Evolutionary conservation across 2,888 invertebrate species (phyloP), one percentile per base, ranked within the genome.

Genomic region (Deilephila elpenor): DNA sequence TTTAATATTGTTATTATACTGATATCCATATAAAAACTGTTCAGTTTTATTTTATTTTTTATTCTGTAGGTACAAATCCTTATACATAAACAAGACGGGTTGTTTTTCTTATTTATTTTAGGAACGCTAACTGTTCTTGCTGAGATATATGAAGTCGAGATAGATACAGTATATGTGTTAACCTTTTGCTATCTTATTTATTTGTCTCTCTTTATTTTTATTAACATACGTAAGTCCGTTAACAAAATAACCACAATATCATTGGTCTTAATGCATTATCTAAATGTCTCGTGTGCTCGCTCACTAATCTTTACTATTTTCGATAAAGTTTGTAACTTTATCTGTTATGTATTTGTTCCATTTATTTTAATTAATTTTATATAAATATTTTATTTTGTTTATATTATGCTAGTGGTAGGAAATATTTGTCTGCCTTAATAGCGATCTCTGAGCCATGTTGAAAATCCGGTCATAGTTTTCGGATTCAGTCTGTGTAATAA

Each of bases 221-320:
- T 51, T 17, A 51, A 29, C 25, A 67, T 67, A 51, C 20, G 6
- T 51, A 67, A 44, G 64, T 64, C 67, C 51, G 67, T 67, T 51
- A 67, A 67, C 67, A 67, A 67, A 67, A 67, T 67, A 51, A 67
- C 17, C 51, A 25, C 51, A 67, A 25, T 67, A 67, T 51, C 67
- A 67, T 67, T 67, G 67, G 51, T 51, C 51, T 67, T 67, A 67
- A 67, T 51, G 44, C 17, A 67, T 67, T 67, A 67, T 51, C 67
- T 67, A 67, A 67, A 67, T 67, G 67, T 44, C 44, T 67, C 25
- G 7, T 17, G 17, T 5, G 20, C 37, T 64, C 44, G 20, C 44
- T 64, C 25, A 51, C 44, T 51, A 51, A 51, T 67, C 44, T 67
- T 51, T 51, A 37, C 34, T 62, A 51, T 67, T 51, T 67, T 25